phyloP scores from a whole-genome alignment of 2,888 invertebrate genomes.

The Ctena decussata region DNA sequence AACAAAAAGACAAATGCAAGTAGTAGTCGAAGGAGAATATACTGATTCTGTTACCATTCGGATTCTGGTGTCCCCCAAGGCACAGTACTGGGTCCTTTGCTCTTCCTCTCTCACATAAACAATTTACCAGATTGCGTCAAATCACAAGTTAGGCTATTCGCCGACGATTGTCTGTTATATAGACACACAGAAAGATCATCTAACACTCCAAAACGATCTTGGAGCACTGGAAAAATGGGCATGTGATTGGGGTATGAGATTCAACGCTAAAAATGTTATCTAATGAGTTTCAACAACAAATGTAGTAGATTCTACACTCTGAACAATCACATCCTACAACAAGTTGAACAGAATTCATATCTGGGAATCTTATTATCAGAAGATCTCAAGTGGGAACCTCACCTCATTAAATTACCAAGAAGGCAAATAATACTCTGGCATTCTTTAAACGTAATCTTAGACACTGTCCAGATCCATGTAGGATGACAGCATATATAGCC shows the following conservation, averaged over 20 bases:
- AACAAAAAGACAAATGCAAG: constrained; percentile 17
- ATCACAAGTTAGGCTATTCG: constrained; percentile 28
- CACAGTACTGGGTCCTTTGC: constrained; percentile 24
- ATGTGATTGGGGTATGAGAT: constrained; percentile 44
- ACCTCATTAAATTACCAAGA: constrained; percentile 13
- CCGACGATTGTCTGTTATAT: constrained; percentile 36
- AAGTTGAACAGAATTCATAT: constrained; percentile 34
- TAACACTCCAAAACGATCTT: constrained; percentile 29
- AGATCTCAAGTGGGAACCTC: constrained; percentile 25
- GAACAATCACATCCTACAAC: constrained; percentile 16
- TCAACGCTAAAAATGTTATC: constrained; percentile 49
- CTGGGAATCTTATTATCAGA: constrained; percentile 20
- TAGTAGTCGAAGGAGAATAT: constrained; percentile 23
- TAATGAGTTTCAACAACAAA: constrained; percentile 36
- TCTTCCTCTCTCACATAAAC: constrained; percentile 30
- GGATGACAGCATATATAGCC: constrained; percentile 16
- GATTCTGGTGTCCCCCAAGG: constrained; percentile 29
- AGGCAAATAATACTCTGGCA: constrained; percentile 6
- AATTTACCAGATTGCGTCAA: constrained; percentile 17
- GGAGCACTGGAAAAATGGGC: constrained; percentile 39
- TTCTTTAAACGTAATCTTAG: constrained; percentile 12
- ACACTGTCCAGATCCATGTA: constrained; percentile 11
- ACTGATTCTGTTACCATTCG: neutral
- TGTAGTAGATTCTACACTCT: constrained; percentile 32
- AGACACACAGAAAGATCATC: neutral